Evolutionary conservation across 2,113 vertebrate species (phyloP), one percentile per base, ranked within the genome.

Genomic region (Dasyornis broadbenti): DNA sequence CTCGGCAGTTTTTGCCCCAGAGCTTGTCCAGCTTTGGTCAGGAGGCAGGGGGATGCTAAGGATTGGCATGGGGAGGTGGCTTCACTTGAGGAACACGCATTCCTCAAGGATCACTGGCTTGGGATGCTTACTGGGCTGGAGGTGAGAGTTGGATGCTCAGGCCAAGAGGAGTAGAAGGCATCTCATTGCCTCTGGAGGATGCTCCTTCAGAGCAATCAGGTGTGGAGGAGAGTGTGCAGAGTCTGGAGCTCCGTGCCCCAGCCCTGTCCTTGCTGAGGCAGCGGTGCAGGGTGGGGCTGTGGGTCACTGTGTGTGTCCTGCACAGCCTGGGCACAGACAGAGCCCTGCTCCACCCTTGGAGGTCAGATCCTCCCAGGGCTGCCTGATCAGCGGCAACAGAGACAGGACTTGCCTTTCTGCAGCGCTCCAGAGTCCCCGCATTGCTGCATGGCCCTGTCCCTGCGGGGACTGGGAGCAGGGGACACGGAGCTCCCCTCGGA

Each of bases 61-160:
- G 44, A 54, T 35, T 15, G 16, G 30, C 8, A 5, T 0, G 1
- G 52, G 6, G 24, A 19, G 16, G 15, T 20, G 61, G 56, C 11
- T 82, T 26, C 60, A 22, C 9, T 3, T 16, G 52, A 27, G 56
- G 45, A 80, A 15, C 56, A 26, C 2, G 0, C 0, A 0, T 22
- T 86, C 72, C 68, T 73, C 30, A n/a, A 2, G 39, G 52, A 24
- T 31, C 70, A 59, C 57, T n/a, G 71, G 10, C 26, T 3, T 31
- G 35, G 57, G 63, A 42, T 27, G 20, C 10, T 24, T 37, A 33
- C 56, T 93, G 50, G 24, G 22, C 35, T 18, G 1, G 30, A 45
- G 33, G 39, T 30, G 35, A 45, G 31, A 61, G 6, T 3, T 35
- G 37, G 40, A 4, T 57, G 27, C 11, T 75, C 47, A 39, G 50